phyloP scores from a whole-genome alignment of 2,888 invertebrate genomes.

The Dendrolimus pini region DNA sequence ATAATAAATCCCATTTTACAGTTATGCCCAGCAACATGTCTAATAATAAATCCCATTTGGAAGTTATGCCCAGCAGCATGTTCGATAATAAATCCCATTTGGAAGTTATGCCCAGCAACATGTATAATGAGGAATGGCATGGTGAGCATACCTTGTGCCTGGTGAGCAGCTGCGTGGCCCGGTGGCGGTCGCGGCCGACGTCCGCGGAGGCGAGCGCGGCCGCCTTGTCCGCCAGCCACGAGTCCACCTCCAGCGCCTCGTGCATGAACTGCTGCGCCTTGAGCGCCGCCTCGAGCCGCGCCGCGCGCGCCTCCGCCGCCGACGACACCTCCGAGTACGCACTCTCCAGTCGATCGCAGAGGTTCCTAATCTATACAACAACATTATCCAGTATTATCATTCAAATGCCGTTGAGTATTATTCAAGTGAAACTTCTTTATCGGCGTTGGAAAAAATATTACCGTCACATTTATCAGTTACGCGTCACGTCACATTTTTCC shows the following conservation, averaged over 20 bases:
- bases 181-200: conserved; percentile 92
- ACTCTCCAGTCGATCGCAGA: conserved; percentile 83
- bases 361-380: conserved; percentile 78
- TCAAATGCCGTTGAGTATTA: no score
- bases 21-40: no score
- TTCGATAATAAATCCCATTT: no score
- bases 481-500: no score
- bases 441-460: no score
- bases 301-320: conserved; percentile 83
- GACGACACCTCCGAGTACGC: conserved; percentile 86
- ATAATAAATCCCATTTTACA: no score
- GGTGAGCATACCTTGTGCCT: conserved; percentile 94
- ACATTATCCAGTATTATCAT: not conserved
- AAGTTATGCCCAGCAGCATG: no score
- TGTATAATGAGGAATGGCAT: no score
- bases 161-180: conserved; percentile 94
- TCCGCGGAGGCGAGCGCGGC: conserved; percentile 89
- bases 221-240: conserved; percentile 93
- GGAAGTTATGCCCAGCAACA: no score
- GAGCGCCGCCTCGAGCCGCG: conserved; percentile 89
- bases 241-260: conserved; percentile 94
- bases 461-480: no score
- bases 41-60: no score
- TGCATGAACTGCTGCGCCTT: conserved; percentile 95
- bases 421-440: no score